Conservation (phyloP, 1,140 invertebrate genomes). For the Maniola jurtina region DNA sequence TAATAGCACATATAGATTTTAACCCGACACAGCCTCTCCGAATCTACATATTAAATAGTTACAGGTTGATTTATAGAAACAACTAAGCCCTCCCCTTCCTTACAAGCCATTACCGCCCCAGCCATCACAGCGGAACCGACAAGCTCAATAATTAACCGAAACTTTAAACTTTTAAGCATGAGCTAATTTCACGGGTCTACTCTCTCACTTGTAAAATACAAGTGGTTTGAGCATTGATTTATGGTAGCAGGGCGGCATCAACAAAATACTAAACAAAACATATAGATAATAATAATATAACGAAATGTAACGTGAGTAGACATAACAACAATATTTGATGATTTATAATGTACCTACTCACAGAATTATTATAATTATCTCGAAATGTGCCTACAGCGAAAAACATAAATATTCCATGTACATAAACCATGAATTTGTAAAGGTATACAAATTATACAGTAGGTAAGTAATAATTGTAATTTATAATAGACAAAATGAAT, state of each 20-base stretch:
- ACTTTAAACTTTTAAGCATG: constrained; percentile 56
- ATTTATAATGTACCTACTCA: too few species aligned
- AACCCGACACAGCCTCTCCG: not conserved
- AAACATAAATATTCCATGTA: too few species aligned
- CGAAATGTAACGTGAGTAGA: too few species aligned
- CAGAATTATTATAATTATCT: too few species aligned
- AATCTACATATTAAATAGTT: not conserved
- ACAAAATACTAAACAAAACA: not conserved
- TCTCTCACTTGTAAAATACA: not conserved
- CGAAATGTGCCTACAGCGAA: too few species aligned
- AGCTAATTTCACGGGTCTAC: constrained; percentile 40
- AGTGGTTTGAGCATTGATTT: not conserved
- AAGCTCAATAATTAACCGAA: constrained; percentile 55
- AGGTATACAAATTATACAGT: too few species aligned
- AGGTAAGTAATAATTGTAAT: too few species aligned
- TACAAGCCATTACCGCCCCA: constrained; percentile 48
- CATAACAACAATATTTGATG: too few species aligned
- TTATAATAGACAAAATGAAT: too few species aligned
- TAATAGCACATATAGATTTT: not conserved
- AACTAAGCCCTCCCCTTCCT: constrained; percentile 9
- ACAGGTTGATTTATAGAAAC: not conserved
- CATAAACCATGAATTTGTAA: too few species aligned
- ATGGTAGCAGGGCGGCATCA: not conserved
- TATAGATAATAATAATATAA: too few species aligned
- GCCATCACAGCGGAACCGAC: constrained; percentile 40